Evolutionary conservation across 2,888 invertebrate species (phyloP).

Genomic region (Philereme vetulata): DNA sequence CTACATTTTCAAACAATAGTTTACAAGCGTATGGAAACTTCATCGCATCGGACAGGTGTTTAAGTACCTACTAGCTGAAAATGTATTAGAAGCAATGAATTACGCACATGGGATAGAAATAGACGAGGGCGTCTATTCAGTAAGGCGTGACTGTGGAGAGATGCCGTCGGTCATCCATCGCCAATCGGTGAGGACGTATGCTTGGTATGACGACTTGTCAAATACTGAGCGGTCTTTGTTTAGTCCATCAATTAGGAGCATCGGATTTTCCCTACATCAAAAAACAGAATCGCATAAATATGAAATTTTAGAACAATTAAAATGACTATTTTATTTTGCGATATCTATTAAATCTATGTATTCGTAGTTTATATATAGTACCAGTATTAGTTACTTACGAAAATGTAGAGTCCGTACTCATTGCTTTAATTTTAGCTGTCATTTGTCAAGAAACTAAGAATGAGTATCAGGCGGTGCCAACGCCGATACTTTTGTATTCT

Average conservation of each 20-base stretch:
- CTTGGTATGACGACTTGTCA: slow-evolving; percentile 19
- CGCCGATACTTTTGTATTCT: slow-evolving; percentile 65
- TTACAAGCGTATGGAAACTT: slow-evolving; percentile 64
- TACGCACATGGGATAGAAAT: slow-evolving; percentile 47
- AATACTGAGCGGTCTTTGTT: slow-evolving; percentile 8
- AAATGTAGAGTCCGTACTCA: slow-evolving; percentile 47
- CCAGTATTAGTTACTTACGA: slow-evolving; percentile 37
- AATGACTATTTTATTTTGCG: no score
- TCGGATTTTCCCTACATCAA: background rate
- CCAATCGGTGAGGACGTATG: slow-evolving; percentile 37
- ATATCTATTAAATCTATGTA: no score
- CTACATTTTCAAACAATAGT: slow-evolving; percentile 56
- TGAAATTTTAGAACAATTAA: background rate
- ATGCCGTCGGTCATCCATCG: slow-evolving; percentile 44
- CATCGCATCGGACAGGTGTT: slow-evolving; percentile 61
- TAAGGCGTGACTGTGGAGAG: slow-evolving; percentile 43
- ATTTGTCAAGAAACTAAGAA: slow-evolving; percentile 64
- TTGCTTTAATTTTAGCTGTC: slow-evolving; percentile 72
- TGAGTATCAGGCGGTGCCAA: slow-evolving; percentile 66
- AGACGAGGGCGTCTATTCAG: slow-evolving; percentile 47
- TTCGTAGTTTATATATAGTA: no score
- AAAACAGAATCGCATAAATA: background rate
- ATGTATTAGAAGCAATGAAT: slow-evolving; percentile 48
- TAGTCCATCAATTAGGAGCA: slow-evolving; percentile 9
- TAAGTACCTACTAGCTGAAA: slow-evolving; percentile 47